A percentile compares a stretch with the other conserved stretches of the same genome.
Evolutionary conservation across 1,140 invertebrate species (phyloP).

Genomic region (Tachypleus tridentatus): DNA sequence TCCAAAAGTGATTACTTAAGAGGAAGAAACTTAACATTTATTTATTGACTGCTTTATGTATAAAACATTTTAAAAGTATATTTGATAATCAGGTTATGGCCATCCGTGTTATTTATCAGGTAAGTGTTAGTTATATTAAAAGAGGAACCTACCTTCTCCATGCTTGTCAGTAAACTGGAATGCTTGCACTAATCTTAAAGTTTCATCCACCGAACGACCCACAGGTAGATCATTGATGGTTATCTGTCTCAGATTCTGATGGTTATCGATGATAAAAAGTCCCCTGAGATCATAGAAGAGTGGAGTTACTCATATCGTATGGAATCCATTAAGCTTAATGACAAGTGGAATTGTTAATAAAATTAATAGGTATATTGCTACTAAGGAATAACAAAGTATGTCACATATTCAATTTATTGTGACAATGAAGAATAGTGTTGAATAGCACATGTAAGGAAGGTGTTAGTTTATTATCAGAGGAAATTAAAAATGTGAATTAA

Average conservation of each 20-base stretch:
- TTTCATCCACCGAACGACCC: constrained; percentile 84
- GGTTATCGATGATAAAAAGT: no score
- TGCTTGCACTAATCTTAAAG: constrained; percentile 74
- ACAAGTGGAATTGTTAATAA: constrained; percentile 37
- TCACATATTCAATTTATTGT: background rate
- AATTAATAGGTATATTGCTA: constrained; percentile 10
- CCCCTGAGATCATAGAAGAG: constrained; percentile 58
- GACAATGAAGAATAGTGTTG: background rate
- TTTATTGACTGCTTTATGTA: background rate
- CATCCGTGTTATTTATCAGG: background rate
- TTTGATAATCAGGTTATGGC: constrained; percentile 5
- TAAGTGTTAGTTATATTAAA: background rate
- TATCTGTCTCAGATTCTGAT: constrained; percentile 29
- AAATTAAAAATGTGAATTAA: background rate
- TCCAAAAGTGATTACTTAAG: background rate
- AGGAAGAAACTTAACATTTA: background rate
- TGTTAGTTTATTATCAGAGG: background rate
- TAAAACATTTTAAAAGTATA: background rate
- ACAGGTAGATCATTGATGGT: constrained; percentile 68
- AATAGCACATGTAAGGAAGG: background rate
- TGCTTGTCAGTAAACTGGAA: constrained; percentile 88
- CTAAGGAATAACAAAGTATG: background rate
- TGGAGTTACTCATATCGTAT: constrained; percentile 93
- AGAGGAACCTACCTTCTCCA: constrained; percentile 51
- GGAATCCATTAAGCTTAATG: constrained; percentile 50